Percentiles rank a stretch among this genome's conserved stretches.
Conservation (phyloP, 2,113 vertebrate species). For the Oreochromis aureus region DNA sequence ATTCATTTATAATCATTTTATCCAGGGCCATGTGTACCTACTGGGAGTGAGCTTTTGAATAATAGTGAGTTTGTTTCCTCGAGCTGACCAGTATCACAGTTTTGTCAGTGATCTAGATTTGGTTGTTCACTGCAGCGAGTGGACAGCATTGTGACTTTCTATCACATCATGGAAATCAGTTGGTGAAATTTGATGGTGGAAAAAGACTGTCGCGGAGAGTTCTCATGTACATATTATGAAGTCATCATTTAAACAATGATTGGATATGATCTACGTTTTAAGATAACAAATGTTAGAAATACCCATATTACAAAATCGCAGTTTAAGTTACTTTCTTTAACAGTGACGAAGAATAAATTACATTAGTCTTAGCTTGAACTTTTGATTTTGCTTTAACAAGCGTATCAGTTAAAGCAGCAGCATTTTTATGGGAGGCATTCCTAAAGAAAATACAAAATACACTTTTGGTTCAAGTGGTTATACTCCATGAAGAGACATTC, state of each 20-base stretch:
- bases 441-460: neutral
- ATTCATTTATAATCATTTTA: constrained; percentile 53
- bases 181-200: neutral
- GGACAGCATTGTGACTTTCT: neutral
- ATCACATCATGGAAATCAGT: neutral
- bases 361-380: neutral
- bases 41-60: constrained; percentile 10
- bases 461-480: neutral
- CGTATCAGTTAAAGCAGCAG: neutral
- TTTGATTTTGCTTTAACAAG: neutral
- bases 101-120: neutral
- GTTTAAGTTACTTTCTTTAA: neutral
- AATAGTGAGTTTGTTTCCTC: constrained; percentile 14
- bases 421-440: neutral
- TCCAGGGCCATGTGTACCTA: constrained; percentile 12
- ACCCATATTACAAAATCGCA: neutral
- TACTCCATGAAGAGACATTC: neutral
- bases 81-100: neutral
- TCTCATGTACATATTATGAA: neutral
- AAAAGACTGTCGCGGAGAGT: neutral
- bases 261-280: neutral
- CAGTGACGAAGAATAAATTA: neutral
- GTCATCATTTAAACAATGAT: neutral
- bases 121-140: neutral
- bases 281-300: neutral